phyloP scores from a whole-genome alignment of 2,888 invertebrate genomes.

The Diloba caeruleocephala region DNA sequence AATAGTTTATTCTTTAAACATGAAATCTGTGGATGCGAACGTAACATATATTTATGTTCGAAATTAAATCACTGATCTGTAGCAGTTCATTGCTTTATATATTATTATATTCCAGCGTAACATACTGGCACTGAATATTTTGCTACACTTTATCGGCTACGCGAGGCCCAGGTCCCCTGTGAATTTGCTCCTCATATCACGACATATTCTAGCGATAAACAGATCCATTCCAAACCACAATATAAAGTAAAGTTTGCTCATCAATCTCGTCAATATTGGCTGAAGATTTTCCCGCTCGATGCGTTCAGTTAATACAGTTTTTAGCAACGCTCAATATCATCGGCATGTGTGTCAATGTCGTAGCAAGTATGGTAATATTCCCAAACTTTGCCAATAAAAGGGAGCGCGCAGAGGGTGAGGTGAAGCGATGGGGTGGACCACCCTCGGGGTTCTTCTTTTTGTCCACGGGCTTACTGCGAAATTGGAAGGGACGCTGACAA shows the following conservation, averaged over 20 bases:
- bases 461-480: conserved; percentile 40
- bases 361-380: conserved; percentile 65
- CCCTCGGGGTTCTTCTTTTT: conserved; percentile 28
- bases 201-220: conserved; percentile 15
- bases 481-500: conserved; percentile 11
- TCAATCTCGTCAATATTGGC: conserved; percentile 46
- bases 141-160: background rate
- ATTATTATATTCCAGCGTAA: background rate
- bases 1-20: no score
- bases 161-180: background rate
- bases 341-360: conserved; percentile 66
- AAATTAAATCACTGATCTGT: no score
- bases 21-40: no score
- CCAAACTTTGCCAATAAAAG: conserved; percentile 69
- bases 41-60: no score
- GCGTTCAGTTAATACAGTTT: conserved; percentile 52
- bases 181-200: background rate
- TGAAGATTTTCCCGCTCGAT: conserved; percentile 34
- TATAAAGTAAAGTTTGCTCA: conserved; percentile 38
- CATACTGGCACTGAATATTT: background rate
- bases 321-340: conserved; percentile 51
- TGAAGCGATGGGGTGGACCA: background rate
- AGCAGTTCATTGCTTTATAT: no score
- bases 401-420: conserved; percentile 26
- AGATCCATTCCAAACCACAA: conserved; percentile 15